Evolutionary conservation across 2,797 vertebrate species (phyloP).

Genomic region (Parauchenoglanis ngamensis): DNA sequence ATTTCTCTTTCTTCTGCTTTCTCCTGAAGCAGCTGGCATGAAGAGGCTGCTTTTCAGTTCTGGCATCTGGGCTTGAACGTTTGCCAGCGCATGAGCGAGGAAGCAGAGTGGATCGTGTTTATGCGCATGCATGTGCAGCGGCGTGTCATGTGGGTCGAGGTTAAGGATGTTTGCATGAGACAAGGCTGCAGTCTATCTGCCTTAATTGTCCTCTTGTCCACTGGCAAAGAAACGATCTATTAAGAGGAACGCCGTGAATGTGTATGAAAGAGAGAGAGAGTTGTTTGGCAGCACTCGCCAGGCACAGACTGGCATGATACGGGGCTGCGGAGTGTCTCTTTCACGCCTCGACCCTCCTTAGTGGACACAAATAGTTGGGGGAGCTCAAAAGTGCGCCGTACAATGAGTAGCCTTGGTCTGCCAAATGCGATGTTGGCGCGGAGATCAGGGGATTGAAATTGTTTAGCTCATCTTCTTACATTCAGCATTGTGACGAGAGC

Average conservation of each 20-base stretch:
- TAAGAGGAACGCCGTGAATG: conserved; percentile 24
- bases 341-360: conserved; percentile 47
- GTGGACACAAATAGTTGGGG: conserved; percentile 51
- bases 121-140: conserved; percentile 30
- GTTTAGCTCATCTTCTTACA: conserved; percentile 53
- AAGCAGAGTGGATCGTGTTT: conserved; percentile 53
- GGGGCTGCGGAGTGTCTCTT: conserved; percentile 40
- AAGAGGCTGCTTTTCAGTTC: conserved; percentile 63
- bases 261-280: conserved; percentile 29
- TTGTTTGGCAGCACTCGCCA: conserved; percentile 35
- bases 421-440: conserved; percentile 44
- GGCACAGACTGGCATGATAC: conserved; percentile 49
- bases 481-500: conserved; percentile 50
- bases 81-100: conserved; percentile 55
- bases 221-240: conserved; percentile 31
- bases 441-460: conserved; percentile 53
- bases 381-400: conserved; percentile 46
- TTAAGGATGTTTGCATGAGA: conserved; percentile 55
- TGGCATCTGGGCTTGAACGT: conserved; percentile 61
- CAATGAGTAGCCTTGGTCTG: conserved; percentile 57
- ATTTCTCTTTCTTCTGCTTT: conserved; percentile 57
- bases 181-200: conserved; percentile 43
- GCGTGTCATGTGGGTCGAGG: conserved; percentile 43
- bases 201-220: conserved; percentile 50
- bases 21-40: conserved; percentile 64